A percentile compares a stretch with the other conserved stretches of the same genome.
phyloP scores from a whole-genome alignment of 2,113 vertebrate species.

The Globicephala melas region DNA sequence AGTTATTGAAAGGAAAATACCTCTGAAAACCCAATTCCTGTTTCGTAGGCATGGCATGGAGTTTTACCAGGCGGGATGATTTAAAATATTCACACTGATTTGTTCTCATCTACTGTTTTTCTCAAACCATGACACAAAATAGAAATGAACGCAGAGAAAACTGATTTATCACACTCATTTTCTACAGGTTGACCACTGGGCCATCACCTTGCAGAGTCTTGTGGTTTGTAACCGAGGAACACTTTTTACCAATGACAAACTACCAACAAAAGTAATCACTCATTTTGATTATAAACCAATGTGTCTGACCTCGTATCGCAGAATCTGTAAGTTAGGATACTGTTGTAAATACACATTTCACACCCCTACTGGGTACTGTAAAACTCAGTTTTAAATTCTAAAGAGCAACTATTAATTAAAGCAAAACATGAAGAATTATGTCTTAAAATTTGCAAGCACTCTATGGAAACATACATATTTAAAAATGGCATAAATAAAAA shows the following conservation, averaged over 20 bases:
- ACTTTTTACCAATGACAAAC: background rate
- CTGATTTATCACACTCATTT: background rate
- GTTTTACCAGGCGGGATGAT: background rate
- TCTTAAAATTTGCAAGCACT: slow-evolving; percentile 5
- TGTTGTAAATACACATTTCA: background rate
- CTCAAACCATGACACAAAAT: slow-evolving; percentile 33
- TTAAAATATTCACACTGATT: slow-evolving; percentile 43
- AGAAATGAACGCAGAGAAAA: slow-evolving; percentile 34
- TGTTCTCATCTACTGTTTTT: background rate
- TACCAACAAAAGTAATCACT: slow-evolving; percentile 13
- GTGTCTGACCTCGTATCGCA: slow-evolving; percentile 46
- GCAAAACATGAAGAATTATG: slow-evolving; percentile 2
- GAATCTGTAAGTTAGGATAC: slow-evolving; percentile 27
- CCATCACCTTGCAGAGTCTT: background rate
- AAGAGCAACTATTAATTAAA: slow-evolving; percentile 37
- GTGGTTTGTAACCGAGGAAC: background rate
- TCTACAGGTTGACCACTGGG: background rate
- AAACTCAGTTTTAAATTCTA: slow-evolving; percentile 50
- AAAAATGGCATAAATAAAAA: slow-evolving; percentile 11
- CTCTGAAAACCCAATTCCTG: background rate
- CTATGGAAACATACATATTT: background rate
- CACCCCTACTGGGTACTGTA: background rate
- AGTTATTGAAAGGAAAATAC: slow-evolving; percentile 21
- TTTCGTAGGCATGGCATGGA: background rate
- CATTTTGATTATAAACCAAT: slow-evolving; percentile 80